Evolutionary conservation across 2,797 vertebrate species (phyloP).

Genomic region (Zenarchopterus dispar): DNA sequence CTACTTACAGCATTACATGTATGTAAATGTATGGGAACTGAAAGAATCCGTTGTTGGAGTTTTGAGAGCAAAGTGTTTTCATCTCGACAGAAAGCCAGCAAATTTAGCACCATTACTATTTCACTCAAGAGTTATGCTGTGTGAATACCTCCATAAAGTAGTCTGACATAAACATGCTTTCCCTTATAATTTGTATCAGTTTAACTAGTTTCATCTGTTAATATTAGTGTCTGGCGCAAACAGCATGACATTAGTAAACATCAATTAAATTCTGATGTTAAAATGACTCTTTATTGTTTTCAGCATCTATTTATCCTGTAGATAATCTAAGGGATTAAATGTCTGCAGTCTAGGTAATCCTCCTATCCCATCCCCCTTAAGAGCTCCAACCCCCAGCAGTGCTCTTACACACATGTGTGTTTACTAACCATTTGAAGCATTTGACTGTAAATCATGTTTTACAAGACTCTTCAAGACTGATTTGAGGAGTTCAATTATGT

Average conservation of each 20-base stretch:
- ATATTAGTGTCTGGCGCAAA: background rate
- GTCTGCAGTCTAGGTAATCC: conserved; percentile 47
- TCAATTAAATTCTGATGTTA: conserved; percentile 1
- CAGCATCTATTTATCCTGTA: conserved; percentile 27
- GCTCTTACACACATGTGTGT: conserved; percentile 2
- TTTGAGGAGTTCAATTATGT: background rate
- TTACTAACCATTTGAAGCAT: conserved; percentile 2
- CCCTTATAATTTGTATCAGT: background rate
- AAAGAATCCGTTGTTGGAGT: background rate
- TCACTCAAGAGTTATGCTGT: background rate
- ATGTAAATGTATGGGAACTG: background rate
- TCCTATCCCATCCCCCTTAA: background rate
- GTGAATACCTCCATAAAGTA: background rate
- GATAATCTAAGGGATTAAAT: conserved; percentile 66
- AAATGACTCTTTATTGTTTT: conserved; percentile 26
- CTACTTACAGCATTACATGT: no score
- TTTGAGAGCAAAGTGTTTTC: no score
- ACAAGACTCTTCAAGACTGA: background rate
- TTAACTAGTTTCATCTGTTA: background rate
- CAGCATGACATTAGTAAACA: background rate
- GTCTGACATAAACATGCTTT: background rate
- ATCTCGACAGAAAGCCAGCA: background rate
- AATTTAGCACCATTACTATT: background rate
- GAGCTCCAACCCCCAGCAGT: conserved; percentile 6
- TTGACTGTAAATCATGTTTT: conserved; percentile 9